These are phyloP conservation scores for Centropus bengalensis DNA, from an alignment of 2,113 vertebrate genomes.

Conservation along the genomic window DNA sequence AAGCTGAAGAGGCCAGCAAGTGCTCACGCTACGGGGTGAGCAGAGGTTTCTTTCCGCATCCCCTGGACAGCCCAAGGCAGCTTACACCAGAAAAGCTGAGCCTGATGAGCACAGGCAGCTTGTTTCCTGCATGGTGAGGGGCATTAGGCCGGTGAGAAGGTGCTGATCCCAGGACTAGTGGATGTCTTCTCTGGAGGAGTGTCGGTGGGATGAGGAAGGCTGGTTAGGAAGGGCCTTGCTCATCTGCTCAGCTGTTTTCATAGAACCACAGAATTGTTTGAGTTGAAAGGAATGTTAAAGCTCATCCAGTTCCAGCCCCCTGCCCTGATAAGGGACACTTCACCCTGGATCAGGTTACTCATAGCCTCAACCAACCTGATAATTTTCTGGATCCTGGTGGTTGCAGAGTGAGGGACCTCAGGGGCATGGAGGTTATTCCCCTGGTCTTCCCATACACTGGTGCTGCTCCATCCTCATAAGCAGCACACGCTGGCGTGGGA, in stretches of 20 bases:
- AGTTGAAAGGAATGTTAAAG: too few species aligned
- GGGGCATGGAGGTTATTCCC: not conserved
- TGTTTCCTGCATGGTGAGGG: accelerated
- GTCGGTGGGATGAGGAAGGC: not conserved
- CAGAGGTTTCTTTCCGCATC: not conserved
- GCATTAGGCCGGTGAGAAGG: not conserved
- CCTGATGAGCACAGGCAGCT: accelerated
- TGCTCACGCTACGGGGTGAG: too few species aligned
- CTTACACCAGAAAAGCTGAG: not conserved
- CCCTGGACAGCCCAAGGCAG: not conserved
- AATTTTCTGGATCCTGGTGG: not conserved
- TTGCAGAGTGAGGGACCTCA: not conserved
- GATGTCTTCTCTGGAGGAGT: not conserved
- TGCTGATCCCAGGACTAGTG: too few species aligned
- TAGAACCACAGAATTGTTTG: too few species aligned
- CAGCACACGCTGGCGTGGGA: not conserved
- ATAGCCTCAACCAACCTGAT: too few species aligned
- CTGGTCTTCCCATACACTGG: accelerated
- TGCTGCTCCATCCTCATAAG: not conserved
- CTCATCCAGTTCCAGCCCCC: too few species aligned
- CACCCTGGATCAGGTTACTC: too few species aligned
- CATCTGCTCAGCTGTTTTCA: too few species aligned
- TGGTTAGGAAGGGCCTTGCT: not conserved
- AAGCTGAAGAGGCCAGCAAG: not conserved
- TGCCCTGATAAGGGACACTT: too few species aligned